These are phyloP conservation scores for Pollenia griseotomentosa DNA, from an alignment of 2,888 invertebrate species.

Conservation along the genomic window DNA sequence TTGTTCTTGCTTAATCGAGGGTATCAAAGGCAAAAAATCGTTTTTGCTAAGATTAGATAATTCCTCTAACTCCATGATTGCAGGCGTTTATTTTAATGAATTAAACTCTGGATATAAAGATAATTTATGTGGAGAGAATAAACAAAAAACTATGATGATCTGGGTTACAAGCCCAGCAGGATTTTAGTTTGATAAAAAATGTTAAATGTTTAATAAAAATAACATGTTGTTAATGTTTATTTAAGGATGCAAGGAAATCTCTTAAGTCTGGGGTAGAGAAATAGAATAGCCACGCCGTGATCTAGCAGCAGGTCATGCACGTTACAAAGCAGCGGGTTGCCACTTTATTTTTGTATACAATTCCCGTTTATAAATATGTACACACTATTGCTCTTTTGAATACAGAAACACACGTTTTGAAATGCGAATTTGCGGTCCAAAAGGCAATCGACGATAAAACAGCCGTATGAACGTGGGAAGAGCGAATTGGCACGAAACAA, in stretches of 20 bases:
- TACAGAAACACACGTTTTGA: conserved; percentile 66
- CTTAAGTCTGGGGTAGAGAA: background rate
- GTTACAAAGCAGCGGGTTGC: conserved; percentile 64
- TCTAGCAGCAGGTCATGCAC: conserved; percentile 54
- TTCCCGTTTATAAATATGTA: conserved; percentile 30
- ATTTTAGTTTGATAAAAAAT: conserved; percentile 36
- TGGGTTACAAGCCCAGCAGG: conserved; percentile 21
- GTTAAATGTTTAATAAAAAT: conserved; percentile 31
- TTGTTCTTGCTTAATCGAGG: conserved; percentile 83
- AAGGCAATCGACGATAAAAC: conserved; percentile 65
- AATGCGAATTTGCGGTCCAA: conserved; percentile 72
- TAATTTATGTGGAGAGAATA: conserved; percentile 6
- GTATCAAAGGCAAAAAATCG: conserved; percentile 83
- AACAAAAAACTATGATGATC: conserved; percentile 1
- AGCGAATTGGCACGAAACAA: conserved; percentile 69
- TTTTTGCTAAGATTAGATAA: conserved; percentile 83
- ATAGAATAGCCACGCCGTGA: conserved; percentile 53
- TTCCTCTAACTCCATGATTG: conserved; percentile 82
- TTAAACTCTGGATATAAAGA: conserved; percentile 5
- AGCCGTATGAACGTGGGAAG: conserved; percentile 70
- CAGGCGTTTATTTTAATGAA: conserved; percentile 2
- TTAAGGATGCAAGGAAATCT: conserved; percentile 16
- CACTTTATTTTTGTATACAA: conserved; percentile 57
- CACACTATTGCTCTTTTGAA: conserved; percentile 15
- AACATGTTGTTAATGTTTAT: conserved; percentile 42